phyloP scores from a whole-genome alignment of 2,888 invertebrate species.

The Ophion costatus region DNA sequence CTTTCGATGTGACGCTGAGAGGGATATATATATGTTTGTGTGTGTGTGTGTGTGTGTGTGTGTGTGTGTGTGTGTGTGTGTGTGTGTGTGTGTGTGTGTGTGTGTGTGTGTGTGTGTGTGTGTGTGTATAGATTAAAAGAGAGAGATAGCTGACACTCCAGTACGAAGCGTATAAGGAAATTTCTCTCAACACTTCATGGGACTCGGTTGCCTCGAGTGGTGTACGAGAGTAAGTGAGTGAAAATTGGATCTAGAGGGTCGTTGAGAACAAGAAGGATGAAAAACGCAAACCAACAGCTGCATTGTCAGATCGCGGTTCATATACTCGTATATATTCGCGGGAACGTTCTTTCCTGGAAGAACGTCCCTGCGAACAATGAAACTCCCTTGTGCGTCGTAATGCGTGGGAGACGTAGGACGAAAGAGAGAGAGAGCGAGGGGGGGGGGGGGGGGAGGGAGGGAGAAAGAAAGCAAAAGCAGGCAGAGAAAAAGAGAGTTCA shows the following conservation, averaged over 20 bases:
- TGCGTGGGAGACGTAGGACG: conserved; percentile 29
- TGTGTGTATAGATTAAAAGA: background rate
- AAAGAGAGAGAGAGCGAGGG: conserved; percentile 27
- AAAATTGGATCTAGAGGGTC: conserved; percentile 43
- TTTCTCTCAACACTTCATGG: conserved; percentile 36
- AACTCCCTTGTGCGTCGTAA: conserved; percentile 45
- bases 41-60: too few species aligned
- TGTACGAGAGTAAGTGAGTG: conserved; percentile 22
- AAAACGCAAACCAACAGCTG: conserved; percentile 55
- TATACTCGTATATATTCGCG: conserved; percentile 23
- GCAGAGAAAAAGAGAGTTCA: conserved; percentile 36
- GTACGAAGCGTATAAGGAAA: conserved; percentile 44
- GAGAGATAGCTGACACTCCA: conserved; percentile 11
- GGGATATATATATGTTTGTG: conserved; percentile 44
- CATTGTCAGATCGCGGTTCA: conserved; percentile 40
- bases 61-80: too few species aligned
- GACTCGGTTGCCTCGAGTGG: conserved; percentile 9
- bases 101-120: too few species aligned
- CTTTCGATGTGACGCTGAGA: conserved; percentile 13
- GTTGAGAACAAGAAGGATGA: conserved; percentile 10
- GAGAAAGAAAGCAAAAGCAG: conserved; percentile 33
- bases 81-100: too few species aligned
- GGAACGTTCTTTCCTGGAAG: conserved; percentile 23
- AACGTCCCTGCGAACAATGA: conserved; percentile 28
- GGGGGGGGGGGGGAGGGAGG: conserved; percentile 31